Conservation (phyloP, 1,140 invertebrate species). For the Palaemon carinicauda region DNA sequence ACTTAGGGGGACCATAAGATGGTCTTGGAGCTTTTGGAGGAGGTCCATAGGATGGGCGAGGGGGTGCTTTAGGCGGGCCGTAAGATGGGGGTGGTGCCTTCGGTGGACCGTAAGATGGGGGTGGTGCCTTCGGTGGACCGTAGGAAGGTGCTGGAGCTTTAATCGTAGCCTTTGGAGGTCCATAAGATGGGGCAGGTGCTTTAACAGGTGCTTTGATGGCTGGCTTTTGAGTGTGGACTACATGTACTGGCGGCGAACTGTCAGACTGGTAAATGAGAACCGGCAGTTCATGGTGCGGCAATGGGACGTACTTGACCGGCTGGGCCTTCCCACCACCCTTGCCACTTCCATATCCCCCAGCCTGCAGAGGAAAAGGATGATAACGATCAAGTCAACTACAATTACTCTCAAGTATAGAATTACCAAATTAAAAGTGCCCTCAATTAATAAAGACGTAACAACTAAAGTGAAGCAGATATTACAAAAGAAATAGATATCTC, state of each 20-base stretch:
- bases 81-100: constrained; percentile 31
- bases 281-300: constrained; percentile 66
- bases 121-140: constrained; percentile 35
- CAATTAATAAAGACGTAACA: too few relatives aligned
- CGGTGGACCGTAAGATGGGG: constrained; percentile 27
- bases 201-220: constrained; percentile 12
- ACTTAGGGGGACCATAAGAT: constrained; percentile 38
- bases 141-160: constrained; percentile 52
- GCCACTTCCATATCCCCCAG: constrained; percentile 47
- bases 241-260: constrained; percentile 64
- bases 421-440: too few relatives aligned
- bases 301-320: constrained; percentile 65
- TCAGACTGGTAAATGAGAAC: constrained; percentile 65
- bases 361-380: neutral
- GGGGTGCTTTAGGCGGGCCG: constrained; percentile 33
- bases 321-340: constrained; percentile 57
- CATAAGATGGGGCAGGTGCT: neutral
- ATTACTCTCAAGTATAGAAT: too few relatives aligned
- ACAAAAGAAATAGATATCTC: too few relatives aligned
- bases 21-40: constrained; percentile 39
- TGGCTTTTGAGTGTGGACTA: constrained; percentile 61
- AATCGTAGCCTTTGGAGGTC: constrained; percentile 25
- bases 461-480: too few relatives aligned
- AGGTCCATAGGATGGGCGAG: constrained; percentile 38
- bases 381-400: neutral